Percentiles rank a stretch among this genome's conserved stretches.
Evolutionary conservation across 2,888 invertebrate species (phyloP).

Genomic region (Melolontha melolontha): DNA sequence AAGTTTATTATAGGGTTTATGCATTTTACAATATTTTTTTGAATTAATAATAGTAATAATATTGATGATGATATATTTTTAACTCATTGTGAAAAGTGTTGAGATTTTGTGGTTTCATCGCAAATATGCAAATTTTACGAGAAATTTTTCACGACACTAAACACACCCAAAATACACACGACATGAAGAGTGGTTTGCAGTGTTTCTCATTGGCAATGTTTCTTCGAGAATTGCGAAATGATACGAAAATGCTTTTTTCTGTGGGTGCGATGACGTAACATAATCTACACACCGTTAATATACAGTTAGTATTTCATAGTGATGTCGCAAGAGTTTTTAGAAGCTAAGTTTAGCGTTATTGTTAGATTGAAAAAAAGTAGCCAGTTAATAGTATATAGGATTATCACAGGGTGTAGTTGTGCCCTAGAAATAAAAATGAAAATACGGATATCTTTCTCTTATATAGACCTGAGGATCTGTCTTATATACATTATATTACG

Average conservation of each 20-base stretch:
- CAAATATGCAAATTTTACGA: constrained; percentile 4
- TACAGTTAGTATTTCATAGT: constrained; percentile 62
- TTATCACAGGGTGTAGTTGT: constrained; percentile 66
- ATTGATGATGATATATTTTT: constrained; percentile 12
- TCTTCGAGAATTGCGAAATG: not conserved
- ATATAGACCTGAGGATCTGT: constrained; percentile 49
- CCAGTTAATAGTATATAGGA: constrained; percentile 64
- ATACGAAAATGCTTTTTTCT: not conserved
- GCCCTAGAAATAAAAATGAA: constrained; percentile 58
- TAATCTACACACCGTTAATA: constrained; percentile 51
- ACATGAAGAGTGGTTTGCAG: constrained; percentile 27
- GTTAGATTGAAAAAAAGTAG: constrained; percentile 56
- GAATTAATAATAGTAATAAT: constrained; percentile 1
- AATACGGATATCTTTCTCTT: constrained; percentile 52
- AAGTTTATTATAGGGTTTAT: constrained; percentile 60
- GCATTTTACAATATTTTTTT: constrained; percentile 44
- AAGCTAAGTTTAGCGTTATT: constrained; percentile 48
- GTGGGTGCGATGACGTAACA: constrained; percentile 46
- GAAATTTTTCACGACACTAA: constrained; percentile 1
- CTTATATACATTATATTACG: constrained; percentile 39
- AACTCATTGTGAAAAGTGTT: constrained; percentile 33
- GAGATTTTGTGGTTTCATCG: constrained; percentile 48
- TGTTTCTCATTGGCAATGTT: constrained; percentile 16
- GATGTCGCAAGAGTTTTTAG: constrained; percentile 59
- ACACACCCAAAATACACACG: constrained; percentile 18